These are phyloP conservation scores for Spicauda simplicius DNA, from an alignment of 2,888 invertebrate species.

Conservation along the genomic window DNA sequence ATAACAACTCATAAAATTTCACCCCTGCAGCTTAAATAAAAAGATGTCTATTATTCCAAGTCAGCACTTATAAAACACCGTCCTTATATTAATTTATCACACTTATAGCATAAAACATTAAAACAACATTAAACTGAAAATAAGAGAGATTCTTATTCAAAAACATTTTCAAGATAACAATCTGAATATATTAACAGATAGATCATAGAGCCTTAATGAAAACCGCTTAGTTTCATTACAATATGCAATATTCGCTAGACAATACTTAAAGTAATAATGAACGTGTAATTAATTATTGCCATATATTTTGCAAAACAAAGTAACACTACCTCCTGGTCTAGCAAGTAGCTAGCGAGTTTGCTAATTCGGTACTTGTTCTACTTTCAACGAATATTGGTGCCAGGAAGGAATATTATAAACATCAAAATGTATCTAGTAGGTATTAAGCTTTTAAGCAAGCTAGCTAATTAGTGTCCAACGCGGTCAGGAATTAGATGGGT, in stretches of 20 bases:
- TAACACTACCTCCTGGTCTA: constrained; percentile 39
- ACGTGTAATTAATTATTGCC: constrained; percentile 38
- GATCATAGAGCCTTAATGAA: constrained; percentile 1
- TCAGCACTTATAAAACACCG: no score
- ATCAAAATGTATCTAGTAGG: no score
- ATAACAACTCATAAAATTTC: no score
- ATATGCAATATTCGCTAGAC: constrained; percentile 31
- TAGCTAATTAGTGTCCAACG: no score
- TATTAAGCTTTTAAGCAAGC: no score
- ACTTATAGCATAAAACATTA: no score
- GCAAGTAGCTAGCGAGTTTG: constrained; percentile 29
- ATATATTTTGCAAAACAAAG: constrained; percentile 40
- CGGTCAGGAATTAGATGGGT: no score
- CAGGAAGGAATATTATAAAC: not conserved
- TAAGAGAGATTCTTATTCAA: not conserved
- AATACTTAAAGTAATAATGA: constrained; percentile 34
- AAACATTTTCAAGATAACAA: not conserved
- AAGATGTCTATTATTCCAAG: no score
- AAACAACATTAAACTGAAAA: no score
- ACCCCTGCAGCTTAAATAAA: no score
- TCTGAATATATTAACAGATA: not conserved
- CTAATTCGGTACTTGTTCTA: constrained; percentile 35
- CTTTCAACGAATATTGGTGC: not conserved
- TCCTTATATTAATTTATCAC: no score
- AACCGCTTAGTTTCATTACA: constrained; percentile 13